Conservation (phyloP, 2,797 vertebrate genomes). For the Cirrhinus mrigala region DNA sequence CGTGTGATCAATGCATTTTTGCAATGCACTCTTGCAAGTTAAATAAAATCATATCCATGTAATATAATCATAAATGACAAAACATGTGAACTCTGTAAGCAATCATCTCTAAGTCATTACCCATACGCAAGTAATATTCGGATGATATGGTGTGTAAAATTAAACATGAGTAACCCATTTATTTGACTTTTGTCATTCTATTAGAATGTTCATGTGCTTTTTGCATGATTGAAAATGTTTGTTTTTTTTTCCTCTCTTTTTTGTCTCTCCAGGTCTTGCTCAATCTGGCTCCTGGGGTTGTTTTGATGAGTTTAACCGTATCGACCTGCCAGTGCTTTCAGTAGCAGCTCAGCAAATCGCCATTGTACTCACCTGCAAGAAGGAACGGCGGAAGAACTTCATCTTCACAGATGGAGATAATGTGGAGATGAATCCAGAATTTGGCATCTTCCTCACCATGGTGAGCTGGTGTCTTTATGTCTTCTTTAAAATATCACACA, state of each 20-base stretch:
- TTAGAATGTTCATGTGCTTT: background rate
- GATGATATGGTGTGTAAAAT: constrained; percentile 15
- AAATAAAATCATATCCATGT: background rate
- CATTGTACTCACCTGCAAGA: constrained; percentile 93
- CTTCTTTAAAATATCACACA: background rate
- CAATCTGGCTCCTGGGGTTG: constrained; percentile 99
- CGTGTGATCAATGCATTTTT: background rate
- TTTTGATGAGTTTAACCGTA: constrained; percentile 98
- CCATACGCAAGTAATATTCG: background rate
- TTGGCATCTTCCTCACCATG: constrained; percentile 98
- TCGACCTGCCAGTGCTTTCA: constrained; percentile 93
- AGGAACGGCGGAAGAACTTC: constrained; percentile 89
- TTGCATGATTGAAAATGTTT: background rate
- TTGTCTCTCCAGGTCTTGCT: constrained; percentile 85
- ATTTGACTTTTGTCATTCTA: background rate
- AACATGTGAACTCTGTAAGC: background rate
- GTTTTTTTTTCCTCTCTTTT: background rate
- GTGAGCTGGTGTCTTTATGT: constrained; percentile 71
- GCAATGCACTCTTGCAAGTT: background rate
- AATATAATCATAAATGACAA: background rate
- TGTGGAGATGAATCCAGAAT: constrained; percentile 95
- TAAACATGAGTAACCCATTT: constrained; percentile 2
- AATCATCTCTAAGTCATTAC: background rate
- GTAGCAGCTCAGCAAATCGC: constrained; percentile 98
- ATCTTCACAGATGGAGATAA: constrained; percentile 94